Evolutionary conservation across 2,888 invertebrate genomes (phyloP), one percentile per base, ranked within the genome.

Genomic region (Kuschelorhynchus macadamiae): DNA sequence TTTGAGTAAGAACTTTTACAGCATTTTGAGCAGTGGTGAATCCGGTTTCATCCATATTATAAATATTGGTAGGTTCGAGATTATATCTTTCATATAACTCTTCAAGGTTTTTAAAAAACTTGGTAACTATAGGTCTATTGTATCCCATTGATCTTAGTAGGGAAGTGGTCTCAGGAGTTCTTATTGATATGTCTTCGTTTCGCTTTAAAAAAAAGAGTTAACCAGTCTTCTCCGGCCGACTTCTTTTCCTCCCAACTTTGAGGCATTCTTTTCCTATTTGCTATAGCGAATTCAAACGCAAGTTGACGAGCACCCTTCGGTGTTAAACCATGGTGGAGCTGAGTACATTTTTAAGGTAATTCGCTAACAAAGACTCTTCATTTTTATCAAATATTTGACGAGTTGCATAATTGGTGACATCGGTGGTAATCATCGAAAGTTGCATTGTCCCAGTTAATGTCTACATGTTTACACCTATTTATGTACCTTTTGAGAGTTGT

Each of bases 301-400:
- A 18, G 44, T 44, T 14, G 5, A 36, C 36, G 20, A 21, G 49
- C 49, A 49, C 8, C 32, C 21, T 49, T 49, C 25, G 49, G 49
- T 49, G 49, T 32, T 21, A 49, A 49, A 25, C 25, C 30, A 49
- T 49, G 21, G 25, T 49, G 46, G 46, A 46, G 49, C 52, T 25
- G 52, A 30, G 52, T 32, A 52, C 32, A 52, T 52, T 52, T 52
- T 52, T 30, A 12, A 52, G 52, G 52, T 52, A 52, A 52, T 52
- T 52, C 52, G 52, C 52, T 52, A 52, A 32, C 32, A 52, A 52
- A 52, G 14, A 52, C 52, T 52, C 46, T 46, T 20, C 46, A 46
- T 52, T 36, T 52, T 12, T 36, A 36, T 36, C 36, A 36, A 36
- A 36, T 36, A 36, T 36, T 25, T 25, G 36, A 12, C 32, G 32